Evolutionary conservation across 2,797 vertebrate genomes (phyloP).

Genomic region (Pyrrhura leucotis): DNA sequence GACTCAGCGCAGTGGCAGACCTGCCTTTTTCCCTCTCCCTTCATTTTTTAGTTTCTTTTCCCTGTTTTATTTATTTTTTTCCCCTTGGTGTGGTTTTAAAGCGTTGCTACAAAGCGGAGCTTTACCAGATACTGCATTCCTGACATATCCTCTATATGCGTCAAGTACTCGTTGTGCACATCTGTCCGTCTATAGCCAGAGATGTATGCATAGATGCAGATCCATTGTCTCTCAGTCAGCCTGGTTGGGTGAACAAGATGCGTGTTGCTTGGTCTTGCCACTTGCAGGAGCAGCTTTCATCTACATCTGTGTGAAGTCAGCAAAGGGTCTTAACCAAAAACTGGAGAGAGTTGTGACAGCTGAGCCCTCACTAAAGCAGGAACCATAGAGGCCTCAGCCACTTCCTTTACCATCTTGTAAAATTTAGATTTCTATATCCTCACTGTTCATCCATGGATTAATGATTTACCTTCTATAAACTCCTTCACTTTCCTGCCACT

Average conservation of each 20-base stretch:
- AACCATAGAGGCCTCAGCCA: not conserved
- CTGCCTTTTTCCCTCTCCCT: not conserved
- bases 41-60: not conserved
- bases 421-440: not conserved
- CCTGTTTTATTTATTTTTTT: not conserved
- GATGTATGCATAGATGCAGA: not conserved
- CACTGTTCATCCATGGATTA: not conserved
- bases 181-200: rapidly evolving
- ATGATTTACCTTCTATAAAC: not conserved
- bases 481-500: not conserved
- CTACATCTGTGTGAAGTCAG: not conserved
- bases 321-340: not conserved
- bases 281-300: not conserved
- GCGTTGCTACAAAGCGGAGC: not conserved
- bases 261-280: not conserved
- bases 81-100: not conserved
- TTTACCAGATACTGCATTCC: not conserved
- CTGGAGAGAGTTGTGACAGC: not conserved
- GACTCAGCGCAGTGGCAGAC: not conserved
- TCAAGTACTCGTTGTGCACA: not conserved
- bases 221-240: not conserved
- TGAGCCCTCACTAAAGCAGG: not conserved
- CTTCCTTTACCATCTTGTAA: not conserved
- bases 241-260: not conserved
- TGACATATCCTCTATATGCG: not conserved